Conservation (phyloP, 1,140 invertebrate genomes). For the Pectinophora gossypiella region DNA sequence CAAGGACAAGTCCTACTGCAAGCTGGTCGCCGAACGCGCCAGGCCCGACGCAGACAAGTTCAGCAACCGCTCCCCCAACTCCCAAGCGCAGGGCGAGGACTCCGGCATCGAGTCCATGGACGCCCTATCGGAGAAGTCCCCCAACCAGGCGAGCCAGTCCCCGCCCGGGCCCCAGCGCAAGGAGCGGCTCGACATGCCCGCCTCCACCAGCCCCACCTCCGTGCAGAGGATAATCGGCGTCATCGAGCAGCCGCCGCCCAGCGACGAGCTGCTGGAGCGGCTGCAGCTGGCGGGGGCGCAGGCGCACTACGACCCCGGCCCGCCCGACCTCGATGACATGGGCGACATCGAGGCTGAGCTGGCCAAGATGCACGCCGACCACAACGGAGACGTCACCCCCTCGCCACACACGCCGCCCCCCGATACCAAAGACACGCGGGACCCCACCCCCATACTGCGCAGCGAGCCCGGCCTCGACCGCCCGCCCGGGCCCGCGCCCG, state of each 20-base stretch:
- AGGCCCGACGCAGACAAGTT: conserved; percentile 57
- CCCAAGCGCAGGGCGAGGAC: conserved; percentile 85
- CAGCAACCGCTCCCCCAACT: conserved; percentile 70
- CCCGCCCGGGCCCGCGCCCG: conserved; percentile 16
- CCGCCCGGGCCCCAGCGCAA: conserved; percentile 68
- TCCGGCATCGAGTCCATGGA: conserved; percentile 96
- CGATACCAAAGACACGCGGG: conserved; percentile 37
- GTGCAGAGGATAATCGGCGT: conserved; percentile 63
- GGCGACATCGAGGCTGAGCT: conserved; percentile 80
- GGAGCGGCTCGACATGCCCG: conserved; percentile 61
- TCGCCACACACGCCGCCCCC: conserved; percentile 28
- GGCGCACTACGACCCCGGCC: conserved; percentile 45
- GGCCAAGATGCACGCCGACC: conserved; percentile 80
- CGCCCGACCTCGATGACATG: conserved; percentile 74
- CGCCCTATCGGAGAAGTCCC: conserved; percentile 92
- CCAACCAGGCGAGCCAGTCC: conserved; percentile 85
- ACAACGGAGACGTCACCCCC: conserved; percentile 59
- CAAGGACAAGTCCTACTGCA: conserved; percentile 76
- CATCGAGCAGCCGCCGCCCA: conserved; percentile 39
- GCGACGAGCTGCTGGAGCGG: conserved; percentile 51
- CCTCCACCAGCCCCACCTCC: conserved; percentile 51
- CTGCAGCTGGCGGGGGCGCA: conserved; percentile 35
- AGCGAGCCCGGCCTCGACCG: conserved; percentile 30
- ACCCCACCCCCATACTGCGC: conserved; percentile 46
- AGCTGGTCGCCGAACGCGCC: conserved; percentile 65